phyloP scores from a whole-genome alignment of 2,888 invertebrate species.

The Noctua pronuba region DNA sequence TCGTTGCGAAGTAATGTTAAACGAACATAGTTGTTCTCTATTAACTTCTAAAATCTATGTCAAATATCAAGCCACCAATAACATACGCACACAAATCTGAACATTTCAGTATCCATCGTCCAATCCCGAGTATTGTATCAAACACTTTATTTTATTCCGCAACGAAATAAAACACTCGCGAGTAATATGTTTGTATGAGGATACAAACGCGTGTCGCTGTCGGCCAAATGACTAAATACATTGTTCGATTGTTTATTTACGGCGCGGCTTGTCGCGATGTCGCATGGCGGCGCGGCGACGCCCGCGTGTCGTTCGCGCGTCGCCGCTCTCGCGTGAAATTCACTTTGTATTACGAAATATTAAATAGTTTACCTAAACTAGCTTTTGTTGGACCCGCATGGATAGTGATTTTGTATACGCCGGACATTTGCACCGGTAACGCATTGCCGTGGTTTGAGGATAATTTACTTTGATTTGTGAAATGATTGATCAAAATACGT shows the following conservation, averaged over 20 bases:
- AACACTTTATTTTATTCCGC: slow-evolving; percentile 42
- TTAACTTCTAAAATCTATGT: slow-evolving; percentile 6
- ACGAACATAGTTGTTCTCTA: neutral
- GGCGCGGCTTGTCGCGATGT: slow-evolving; percentile 14
- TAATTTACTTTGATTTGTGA: slow-evolving; percentile 11
- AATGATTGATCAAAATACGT: slow-evolving; percentile 7
- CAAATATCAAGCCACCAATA: neutral
- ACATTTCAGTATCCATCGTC: slow-evolving; percentile 25
- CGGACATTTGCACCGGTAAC: slow-evolving; percentile 16
- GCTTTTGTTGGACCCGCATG: slow-evolving; percentile 50
- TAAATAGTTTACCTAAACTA: slow-evolving; percentile 54
- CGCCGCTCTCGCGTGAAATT: slow-evolving; percentile 32
- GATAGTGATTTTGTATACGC: slow-evolving; percentile 32
- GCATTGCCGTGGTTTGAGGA: slow-evolving; percentile 4
- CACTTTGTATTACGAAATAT: slow-evolving; percentile 60
- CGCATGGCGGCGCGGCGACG: slow-evolving; percentile 39
- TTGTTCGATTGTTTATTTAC: slow-evolving; percentile 62
- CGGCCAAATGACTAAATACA: slow-evolving; percentile 62
- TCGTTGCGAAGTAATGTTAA: neutral
- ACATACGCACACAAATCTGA: neutral
- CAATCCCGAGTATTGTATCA: slow-evolving; percentile 18
- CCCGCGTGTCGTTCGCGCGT: slow-evolving; percentile 25
- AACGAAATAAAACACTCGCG: slow-evolving; percentile 51
- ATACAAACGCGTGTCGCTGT: slow-evolving; percentile 48
- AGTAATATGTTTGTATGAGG: slow-evolving; percentile 53